Evolutionary conservation across 2,113 vertebrate species (phyloP).

Genomic region (Ceyx cyanopectus): DNA sequence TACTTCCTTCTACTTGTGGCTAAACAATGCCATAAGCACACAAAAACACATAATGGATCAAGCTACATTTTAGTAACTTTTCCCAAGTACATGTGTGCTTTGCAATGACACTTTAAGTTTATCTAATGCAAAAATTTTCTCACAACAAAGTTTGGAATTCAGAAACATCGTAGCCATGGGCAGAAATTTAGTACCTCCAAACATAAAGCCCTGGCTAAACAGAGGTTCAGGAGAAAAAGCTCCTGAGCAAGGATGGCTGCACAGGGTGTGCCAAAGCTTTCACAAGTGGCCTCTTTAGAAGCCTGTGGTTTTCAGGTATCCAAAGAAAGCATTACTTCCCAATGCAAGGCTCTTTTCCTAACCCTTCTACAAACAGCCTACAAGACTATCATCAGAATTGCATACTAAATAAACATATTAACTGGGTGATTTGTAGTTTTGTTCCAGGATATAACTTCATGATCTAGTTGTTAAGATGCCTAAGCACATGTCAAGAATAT

Average conservation of each 20-base stretch:
- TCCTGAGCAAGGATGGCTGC: background rate
- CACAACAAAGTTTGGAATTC: background rate
- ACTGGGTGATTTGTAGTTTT: background rate
- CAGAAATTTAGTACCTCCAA: background rate
- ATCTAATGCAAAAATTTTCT: background rate
- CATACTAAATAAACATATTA: background rate
- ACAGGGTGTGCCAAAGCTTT: background rate
- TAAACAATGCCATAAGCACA: background rate
- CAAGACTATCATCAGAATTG: background rate
- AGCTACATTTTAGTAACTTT: background rate
- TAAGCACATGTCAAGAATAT: background rate
- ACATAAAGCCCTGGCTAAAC: background rate
- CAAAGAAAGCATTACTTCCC: fast-evolving
- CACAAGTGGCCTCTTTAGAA: background rate
- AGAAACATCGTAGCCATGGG: background rate
- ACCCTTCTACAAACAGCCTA: background rate
- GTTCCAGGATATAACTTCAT: background rate
- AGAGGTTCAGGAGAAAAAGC: background rate
- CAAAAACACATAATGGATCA: background rate
- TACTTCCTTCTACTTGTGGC: background rate
- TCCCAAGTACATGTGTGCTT: background rate
- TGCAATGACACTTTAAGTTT: background rate
- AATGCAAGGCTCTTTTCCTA: background rate
- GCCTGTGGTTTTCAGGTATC: background rate
- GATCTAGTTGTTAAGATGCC: background rate